Evolutionary conservation across 1,140 invertebrate species (phyloP), one percentile per base, ranked within the genome.

Genomic region (Pogonus chalceus): DNA sequence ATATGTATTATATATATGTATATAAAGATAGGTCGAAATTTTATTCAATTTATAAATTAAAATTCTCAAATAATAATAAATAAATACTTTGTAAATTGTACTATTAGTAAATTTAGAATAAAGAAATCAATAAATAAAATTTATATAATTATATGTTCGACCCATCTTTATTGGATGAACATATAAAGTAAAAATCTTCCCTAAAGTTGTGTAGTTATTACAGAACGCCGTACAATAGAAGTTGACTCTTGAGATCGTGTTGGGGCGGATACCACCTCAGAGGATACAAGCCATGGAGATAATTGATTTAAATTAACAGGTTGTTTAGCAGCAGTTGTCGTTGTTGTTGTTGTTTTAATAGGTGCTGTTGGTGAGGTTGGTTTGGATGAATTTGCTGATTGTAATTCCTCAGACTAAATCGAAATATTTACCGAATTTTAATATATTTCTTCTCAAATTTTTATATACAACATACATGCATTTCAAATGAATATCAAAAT

Each of bases 131-230:
- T n/a, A n/a, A n/a, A n/a, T n/a, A n/a, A n/a, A n/a, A n/a, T n/a
- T n/a, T n/a, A n/a, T n/a, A n/a, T n/a, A n/a, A n/a, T n/a, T n/a
- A n/a, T n/a, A n/a, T n/a, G n/a, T n/a, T n/a, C n/a, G n/a, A n/a
- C n/a, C n/a, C n/a, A n/a, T n/a, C n/a, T n/a, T n/a, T n/a, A n/a
- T n/a, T n/a, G n/a, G n/a, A n/a, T n/a, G n/a, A n/a, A n/a, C n/a
- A n/a, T n/a, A n/a, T n/a, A n/a, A n/a, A n/a, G n/a, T n/a, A n/a
- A n/a, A n/a, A n/a, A n/a, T n/a, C n/a, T n/a, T n/a, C 50, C 53
- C 75, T 80, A 88, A 59, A 89, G 77, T 68, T 89, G 87, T 56
- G 87, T 90, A 56, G 86, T 90, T 57, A 90, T 89, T 60, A 90
- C 87, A 55, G 86, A 87, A 74, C 89, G 89, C 58, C 85, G 77